Evolutionary conservation across 2,113 vertebrate genomes (phyloP).

Genomic region (Hypomesus transpacificus): DNA sequence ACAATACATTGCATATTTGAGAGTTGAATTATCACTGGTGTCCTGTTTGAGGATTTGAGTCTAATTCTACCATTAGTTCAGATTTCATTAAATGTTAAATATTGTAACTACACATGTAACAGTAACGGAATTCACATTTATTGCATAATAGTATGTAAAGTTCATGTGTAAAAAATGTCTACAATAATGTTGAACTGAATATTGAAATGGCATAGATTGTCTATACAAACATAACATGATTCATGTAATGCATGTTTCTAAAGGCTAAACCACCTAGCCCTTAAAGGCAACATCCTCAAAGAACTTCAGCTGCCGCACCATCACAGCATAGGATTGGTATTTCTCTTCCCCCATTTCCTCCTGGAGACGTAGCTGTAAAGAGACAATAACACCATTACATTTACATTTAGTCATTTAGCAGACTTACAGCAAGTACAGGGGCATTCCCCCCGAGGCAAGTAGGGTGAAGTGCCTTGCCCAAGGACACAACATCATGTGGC

Average conservation of each 20-base stretch:
- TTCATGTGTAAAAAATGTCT: neutral
- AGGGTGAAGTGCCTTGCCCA: too few species aligned
- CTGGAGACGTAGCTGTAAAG: conserved; percentile 75
- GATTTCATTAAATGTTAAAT: conserved; percentile 22
- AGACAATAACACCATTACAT: conserved; percentile 5
- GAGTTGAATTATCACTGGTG: neutral
- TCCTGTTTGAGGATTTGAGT: conserved; percentile 3
- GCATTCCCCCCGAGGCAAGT: too few species aligned
- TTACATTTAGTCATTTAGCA: too few species aligned
- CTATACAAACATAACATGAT: neutral
- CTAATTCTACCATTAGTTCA: conserved; percentile 7
- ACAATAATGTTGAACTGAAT: neutral
- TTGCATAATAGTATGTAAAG: conserved; percentile 47
- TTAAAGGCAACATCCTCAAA: conserved; percentile 83
- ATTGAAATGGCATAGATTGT: neutral
- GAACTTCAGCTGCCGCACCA: conserved; percentile 92
- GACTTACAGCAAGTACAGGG: too few species aligned
- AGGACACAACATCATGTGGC: too few species aligned
- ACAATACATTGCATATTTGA: neutral
- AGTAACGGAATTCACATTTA: neutral
- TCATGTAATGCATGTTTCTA: neutral
- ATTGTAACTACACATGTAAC: neutral
- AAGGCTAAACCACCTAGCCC: conserved; percentile 47
- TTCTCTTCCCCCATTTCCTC: conserved; percentile 86
- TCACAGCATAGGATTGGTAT: conserved; percentile 80